Conservation (phyloP, 2,888 invertebrate genomes). For the Nomada ferruginata region DNA sequence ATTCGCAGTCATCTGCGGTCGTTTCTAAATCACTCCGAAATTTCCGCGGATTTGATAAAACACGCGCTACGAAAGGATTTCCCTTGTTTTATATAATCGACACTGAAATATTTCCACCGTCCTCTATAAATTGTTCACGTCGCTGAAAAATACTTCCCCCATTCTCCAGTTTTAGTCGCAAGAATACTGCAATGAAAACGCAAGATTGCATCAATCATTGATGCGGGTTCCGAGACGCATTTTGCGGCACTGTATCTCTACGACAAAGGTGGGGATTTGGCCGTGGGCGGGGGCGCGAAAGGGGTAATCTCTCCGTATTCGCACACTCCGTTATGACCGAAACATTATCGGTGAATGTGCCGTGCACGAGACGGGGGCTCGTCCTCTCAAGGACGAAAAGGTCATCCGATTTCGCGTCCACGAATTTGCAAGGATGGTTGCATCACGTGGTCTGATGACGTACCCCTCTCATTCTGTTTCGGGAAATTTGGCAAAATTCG, state of each 20-base stretch:
- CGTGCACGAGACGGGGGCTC: slow-evolving; percentile 71
- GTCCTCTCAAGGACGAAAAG: slow-evolving; percentile 80
- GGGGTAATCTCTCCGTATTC: slow-evolving; percentile 51
- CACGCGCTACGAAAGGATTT: too few relatives aligned
- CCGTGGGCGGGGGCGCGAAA: slow-evolving; percentile 8
- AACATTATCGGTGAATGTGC: slow-evolving; percentile 67
- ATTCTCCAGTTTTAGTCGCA: too few relatives aligned
- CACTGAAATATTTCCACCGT: not conserved
- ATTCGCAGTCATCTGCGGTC: not conserved
- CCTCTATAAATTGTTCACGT: not conserved
- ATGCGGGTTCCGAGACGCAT: not conserved
- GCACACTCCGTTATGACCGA: slow-evolving; percentile 36
- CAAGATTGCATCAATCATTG: not conserved
- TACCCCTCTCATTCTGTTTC: not conserved
- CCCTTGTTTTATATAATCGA: not conserved
- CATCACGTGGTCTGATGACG: slow-evolving; percentile 38
- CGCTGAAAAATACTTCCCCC: not conserved
- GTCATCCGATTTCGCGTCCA: slow-evolving; percentile 66
- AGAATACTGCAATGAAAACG: too few relatives aligned
- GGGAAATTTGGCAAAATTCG: not conserved
- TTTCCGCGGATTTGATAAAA: too few relatives aligned
- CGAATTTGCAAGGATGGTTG: slow-evolving; percentile 51
- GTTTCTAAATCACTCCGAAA: not conserved
- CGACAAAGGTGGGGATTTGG: slow-evolving; percentile 20
- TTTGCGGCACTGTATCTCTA: slow-evolving; percentile 25